phyloP scores from a whole-genome alignment of 30 jellyfish, hydroid and myxozoan species.

The Sanderia malayensis region DNA sequence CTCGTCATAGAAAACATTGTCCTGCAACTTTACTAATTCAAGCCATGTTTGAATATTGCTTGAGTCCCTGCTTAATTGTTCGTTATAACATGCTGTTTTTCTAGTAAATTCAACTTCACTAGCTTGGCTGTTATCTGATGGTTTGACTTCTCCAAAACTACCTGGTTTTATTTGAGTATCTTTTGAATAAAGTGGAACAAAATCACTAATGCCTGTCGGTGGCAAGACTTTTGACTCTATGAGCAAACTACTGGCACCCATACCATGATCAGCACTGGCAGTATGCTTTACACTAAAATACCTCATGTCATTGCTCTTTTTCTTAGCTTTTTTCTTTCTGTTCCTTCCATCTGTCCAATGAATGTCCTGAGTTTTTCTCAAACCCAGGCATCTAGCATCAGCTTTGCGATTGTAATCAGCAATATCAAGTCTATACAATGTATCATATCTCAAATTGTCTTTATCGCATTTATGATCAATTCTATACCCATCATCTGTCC shows the following conservation, averaged over 20 bases:
- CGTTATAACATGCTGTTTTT: conserved; percentile 49
- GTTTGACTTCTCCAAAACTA: not conserved
- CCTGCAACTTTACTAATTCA: conserved; percentile 69
- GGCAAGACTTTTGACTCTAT: too few relatives aligned
- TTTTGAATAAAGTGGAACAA: too few relatives aligned
- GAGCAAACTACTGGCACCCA: too few relatives aligned
- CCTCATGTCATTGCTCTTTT: not conserved
- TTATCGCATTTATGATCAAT: conserved; percentile 50
- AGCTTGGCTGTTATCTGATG: not conserved
- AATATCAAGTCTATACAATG: conserved; percentile 71
- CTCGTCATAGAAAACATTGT: conserved; percentile 1
- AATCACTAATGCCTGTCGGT: too few relatives aligned
- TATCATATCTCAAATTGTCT: conserved; percentile 63
- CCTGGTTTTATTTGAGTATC: too few relatives aligned
- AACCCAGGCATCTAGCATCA: conserved; percentile 59
- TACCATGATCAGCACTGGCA: not conserved
- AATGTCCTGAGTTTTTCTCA: conserved; percentile 32
- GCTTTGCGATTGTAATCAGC: conserved; percentile 42
- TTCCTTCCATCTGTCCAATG: conserved; percentile 29
- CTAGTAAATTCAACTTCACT: not conserved
- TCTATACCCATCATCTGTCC: conserved; percentile 47
- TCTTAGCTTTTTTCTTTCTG: conserved; percentile 21
- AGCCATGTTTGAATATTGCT: conserved; percentile 56
- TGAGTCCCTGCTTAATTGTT: conserved; percentile 56
- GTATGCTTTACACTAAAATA: conserved; percentile 7